Evolutionary conservation across 2,113 vertebrate genomes (phyloP).

Genomic region (Machaerirhynchus nigripectus): DNA sequence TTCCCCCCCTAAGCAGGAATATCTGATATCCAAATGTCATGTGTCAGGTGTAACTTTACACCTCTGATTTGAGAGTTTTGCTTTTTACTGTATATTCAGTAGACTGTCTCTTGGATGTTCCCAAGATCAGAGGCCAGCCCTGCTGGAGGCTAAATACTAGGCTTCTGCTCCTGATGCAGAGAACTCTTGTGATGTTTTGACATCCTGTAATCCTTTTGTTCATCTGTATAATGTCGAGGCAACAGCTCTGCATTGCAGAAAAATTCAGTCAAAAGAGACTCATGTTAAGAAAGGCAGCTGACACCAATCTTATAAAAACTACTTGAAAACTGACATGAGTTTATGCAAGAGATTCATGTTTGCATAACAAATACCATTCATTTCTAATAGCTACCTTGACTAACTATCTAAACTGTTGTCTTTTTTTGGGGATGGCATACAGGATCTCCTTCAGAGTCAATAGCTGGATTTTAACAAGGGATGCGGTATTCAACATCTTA

Average conservation of each 20-base stretch:
- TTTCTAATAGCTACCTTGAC: slow-evolving; percentile 4
- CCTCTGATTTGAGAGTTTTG: slow-evolving; percentile 24
- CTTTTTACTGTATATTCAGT: background rate
- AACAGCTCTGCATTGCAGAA: slow-evolving; percentile 32
- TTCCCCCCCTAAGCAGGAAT: background rate
- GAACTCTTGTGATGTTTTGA: slow-evolving; percentile 44
- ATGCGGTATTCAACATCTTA: background rate
- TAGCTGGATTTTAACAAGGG: background rate
- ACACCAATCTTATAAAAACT: background rate
- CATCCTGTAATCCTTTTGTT: slow-evolving; percentile 51
- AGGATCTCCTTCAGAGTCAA: background rate
- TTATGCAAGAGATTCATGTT: slow-evolving; percentile 15
- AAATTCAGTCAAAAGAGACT: slow-evolving; percentile 24
- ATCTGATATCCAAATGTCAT: background rate
- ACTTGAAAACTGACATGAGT: slow-evolving; percentile 35
- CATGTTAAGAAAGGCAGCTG: slow-evolving; percentile 35
- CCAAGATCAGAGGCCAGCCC: slow-evolving; percentile 24
- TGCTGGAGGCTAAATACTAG: slow-evolving; percentile 53
- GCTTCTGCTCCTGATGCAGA: background rate
- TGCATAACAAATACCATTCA: slow-evolving; percentile 27
- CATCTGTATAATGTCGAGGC: background rate
- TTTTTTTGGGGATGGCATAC: background rate
- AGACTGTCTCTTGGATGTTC: background rate
- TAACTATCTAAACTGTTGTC: background rate
- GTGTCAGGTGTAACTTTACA: slow-evolving; percentile 6